Percentiles rank a stretch among this genome's conserved stretches.
These are phyloP conservation scores for Xenus cinereus DNA, from an alignment of 2,113 vertebrate species.

Conservation along the genomic window DNA sequence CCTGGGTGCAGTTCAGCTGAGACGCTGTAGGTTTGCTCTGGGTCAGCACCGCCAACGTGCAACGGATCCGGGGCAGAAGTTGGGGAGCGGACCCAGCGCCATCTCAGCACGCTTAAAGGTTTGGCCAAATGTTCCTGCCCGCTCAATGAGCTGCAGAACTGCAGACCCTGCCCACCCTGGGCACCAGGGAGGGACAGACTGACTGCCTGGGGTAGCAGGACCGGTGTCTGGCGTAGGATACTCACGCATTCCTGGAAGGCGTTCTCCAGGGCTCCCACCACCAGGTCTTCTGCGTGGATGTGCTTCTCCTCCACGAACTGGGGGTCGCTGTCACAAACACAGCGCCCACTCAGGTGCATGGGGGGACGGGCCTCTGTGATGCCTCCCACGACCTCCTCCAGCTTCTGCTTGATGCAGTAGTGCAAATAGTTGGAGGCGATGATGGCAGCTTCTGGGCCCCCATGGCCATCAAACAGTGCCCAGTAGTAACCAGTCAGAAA, in stretches of 20 bases:
- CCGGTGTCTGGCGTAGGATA: fast-evolving
- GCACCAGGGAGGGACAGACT: not conserved
- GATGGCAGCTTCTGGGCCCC: constrained; percentile 75
- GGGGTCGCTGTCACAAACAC: constrained; percentile 72
- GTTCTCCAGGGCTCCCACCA: constrained; percentile 75
- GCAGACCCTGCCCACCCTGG: not conserved
- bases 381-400: constrained; percentile 72
- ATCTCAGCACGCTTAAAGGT: not conserved
- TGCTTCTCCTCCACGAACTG: constrained; percentile 78
- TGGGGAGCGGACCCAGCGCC: fast-evolving
- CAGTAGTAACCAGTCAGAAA: constrained; percentile 75
- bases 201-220: not conserved
- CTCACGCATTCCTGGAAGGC: constrained; percentile 82
- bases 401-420: constrained; percentile 78
- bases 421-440: constrained; percentile 78
- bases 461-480: constrained; percentile 79
- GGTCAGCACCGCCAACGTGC: not conserved
- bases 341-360: constrained; percentile 71
- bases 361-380: constrained; percentile 66
- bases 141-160: not conserved
- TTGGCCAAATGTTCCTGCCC: not conserved
- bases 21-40: not conserved
- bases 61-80: not conserved
- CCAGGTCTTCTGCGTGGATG: constrained; percentile 66
- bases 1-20: not conserved